Evolutionary conservation across 1,140 invertebrate species (phyloP).

Genomic region (Drosophila leontia): DNA sequence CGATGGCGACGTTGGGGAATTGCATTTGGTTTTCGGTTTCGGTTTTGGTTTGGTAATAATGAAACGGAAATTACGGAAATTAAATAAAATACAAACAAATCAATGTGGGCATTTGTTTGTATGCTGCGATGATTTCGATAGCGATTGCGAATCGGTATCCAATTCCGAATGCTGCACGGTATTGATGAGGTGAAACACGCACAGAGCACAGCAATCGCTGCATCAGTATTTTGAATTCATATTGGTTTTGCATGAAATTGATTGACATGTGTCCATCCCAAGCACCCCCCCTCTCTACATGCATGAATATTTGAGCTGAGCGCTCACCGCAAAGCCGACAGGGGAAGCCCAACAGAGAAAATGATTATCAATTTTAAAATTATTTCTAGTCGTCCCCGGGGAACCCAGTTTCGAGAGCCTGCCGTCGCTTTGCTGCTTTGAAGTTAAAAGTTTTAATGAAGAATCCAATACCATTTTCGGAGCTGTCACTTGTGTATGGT

Average conservation of each 20-base stretch:
- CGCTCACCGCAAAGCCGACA: conserved; percentile 21
- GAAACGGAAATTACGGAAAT: conserved; percentile 83
- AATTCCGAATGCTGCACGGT: conserved; percentile 25
- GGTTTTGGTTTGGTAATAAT: conserved; percentile 68
- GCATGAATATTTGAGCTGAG: conserved; percentile 31
- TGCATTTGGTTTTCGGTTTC: conserved; percentile 58
- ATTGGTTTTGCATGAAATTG: conserved; percentile 48
- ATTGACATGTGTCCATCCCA: conserved; percentile 44
- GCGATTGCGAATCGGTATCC: conserved; percentile 21
- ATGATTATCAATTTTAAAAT: conserved; percentile 55
- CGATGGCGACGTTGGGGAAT: conserved; percentile 37
- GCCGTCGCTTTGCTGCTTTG: conserved; percentile 31
- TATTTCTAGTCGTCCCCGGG: conserved; percentile 30
- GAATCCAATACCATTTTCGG: conserved; percentile 16
- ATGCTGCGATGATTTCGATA: conserved; percentile 51
- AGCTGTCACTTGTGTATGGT: neutral
- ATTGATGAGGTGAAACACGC: conserved; percentile 49
- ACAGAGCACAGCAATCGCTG: conserved; percentile 30
- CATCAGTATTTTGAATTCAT: conserved; percentile 42
- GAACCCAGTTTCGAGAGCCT: neutral
- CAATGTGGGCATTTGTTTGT: conserved; percentile 78
- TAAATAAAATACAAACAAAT: conserved; percentile 83
- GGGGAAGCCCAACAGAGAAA: conserved; percentile 21
- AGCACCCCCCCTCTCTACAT: neutral
- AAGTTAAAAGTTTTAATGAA: conserved; percentile 26